A percentile compares a stretch with the other conserved stretches of the same genome.
phyloP scores from a whole-genome alignment of 2,888 invertebrate species.

The Acleris holmiana region DNA sequence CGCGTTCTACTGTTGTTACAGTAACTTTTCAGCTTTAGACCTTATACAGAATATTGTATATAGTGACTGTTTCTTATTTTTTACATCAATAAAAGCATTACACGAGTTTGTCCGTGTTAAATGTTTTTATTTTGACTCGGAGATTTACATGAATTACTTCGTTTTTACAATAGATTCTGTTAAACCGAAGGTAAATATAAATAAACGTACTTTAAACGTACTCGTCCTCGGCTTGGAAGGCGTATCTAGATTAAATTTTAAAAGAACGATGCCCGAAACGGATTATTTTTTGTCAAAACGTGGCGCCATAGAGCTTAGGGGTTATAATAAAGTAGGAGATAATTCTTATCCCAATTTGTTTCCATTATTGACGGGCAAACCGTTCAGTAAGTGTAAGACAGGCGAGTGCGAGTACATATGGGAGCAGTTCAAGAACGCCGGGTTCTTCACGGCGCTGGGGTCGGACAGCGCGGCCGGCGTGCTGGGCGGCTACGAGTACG shows the following conservation, averaged over 20 bases:
- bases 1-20: too few relatives aligned
- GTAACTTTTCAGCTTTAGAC: too few relatives aligned
- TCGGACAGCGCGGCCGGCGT: constrained; percentile 91
- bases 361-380: constrained; percentile 86
- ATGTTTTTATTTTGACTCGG: constrained; percentile 85
- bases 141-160: constrained; percentile 4
- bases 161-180: constrained; percentile 50
- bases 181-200: too few relatives aligned
- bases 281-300: too few relatives aligned
- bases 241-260: constrained; percentile 89
- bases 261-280: constrained; percentile 67
- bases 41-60: too few relatives aligned
- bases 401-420: too few relatives aligned
- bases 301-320: constrained; percentile 54
- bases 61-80: constrained; percentile 4
- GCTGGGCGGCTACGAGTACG: constrained; percentile 85
- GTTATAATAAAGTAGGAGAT: constrained; percentile 93
- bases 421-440: too few relatives aligned
- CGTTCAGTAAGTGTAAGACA: too few relatives aligned
- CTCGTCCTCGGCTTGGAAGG: constrained; percentile 75
- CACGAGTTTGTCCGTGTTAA: constrained; percentile 56
- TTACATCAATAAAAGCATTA: constrained; percentile 4
- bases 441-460: constrained; percentile 87
- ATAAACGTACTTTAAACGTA: too few relatives aligned
- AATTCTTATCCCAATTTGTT: constrained; percentile 93